phyloP scores from a whole-genome alignment of 2,888 invertebrate genomes.

The Eupithecia insigniata region DNA sequence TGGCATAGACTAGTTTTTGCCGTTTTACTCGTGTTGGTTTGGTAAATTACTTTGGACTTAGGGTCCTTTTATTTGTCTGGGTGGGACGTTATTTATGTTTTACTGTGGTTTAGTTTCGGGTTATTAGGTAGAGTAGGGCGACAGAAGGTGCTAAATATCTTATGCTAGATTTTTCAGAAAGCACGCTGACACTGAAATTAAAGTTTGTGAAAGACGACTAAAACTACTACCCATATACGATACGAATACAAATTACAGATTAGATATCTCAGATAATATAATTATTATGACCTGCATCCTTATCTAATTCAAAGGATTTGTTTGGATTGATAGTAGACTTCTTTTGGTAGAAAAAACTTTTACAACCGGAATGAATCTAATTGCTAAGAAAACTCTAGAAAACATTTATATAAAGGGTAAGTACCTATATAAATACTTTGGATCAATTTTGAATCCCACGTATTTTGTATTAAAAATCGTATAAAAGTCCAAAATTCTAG shows the following conservation, averaged over 20 bases:
- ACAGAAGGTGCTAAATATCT: not conserved
- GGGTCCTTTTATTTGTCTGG: slow-evolving; percentile 8
- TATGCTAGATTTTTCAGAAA: not conserved
- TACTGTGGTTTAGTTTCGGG: not conserved
- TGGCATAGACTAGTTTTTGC: slow-evolving; percentile 33
- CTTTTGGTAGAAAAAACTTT: not conserved
- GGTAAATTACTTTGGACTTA: slow-evolving; percentile 12
- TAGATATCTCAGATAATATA: not conserved
- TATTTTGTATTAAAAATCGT: not conserved
- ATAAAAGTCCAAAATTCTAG: not conserved
- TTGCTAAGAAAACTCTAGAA: not conserved
- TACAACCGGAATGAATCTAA: not conserved
- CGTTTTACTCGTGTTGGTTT: slow-evolving; percentile 16
- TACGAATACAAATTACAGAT: too few relatives aligned
- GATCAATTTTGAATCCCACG: not conserved
- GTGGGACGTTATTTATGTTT: not conserved
- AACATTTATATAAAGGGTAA: too few relatives aligned
- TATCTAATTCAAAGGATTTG: not conserved
- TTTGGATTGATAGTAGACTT: not conserved
- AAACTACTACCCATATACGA: too few relatives aligned
- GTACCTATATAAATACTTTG: not conserved
- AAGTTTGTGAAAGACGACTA: not conserved
- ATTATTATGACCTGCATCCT: not conserved
- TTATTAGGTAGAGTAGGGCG: not conserved
- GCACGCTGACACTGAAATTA: not conserved